Evolutionary conservation across 2,113 vertebrate species (phyloP).

Genomic region (Salminus brasiliensis): DNA sequence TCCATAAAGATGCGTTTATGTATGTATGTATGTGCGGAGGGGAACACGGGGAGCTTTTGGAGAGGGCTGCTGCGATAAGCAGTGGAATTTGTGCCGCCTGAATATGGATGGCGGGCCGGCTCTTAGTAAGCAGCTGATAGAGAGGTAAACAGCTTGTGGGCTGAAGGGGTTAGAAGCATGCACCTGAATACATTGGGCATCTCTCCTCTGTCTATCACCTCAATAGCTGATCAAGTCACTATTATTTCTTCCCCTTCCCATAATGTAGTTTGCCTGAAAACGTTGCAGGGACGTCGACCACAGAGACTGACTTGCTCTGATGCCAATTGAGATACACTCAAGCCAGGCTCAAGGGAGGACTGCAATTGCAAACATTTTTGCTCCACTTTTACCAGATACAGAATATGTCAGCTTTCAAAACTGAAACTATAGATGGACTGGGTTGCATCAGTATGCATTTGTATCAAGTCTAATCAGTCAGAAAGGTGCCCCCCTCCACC

Average conservation of each 20-base stretch:
- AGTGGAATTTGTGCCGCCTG: constrained; percentile 79
- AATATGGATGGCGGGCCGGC: constrained; percentile 80
- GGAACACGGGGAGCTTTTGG: constrained; percentile 73
- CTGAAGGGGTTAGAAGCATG: constrained; percentile 64
- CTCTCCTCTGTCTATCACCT: constrained; percentile 58
- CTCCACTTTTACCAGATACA: neutral
- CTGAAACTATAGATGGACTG: neutral
- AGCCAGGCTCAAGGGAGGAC: neutral
- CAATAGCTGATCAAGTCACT: constrained; percentile 67
- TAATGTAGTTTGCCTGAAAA: constrained; percentile 37
- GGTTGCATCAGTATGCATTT: constrained; percentile 2
- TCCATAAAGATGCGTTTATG: constrained; percentile 81
- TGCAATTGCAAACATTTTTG: constrained; percentile 18
- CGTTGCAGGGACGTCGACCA: constrained; percentile 41
- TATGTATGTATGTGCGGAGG: constrained; percentile 80
- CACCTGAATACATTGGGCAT: constrained; percentile 71
- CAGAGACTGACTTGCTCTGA: constrained; percentile 34
- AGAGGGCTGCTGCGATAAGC: constrained; percentile 75
- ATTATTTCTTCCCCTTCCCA: constrained; percentile 60
- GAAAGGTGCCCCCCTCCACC: neutral
- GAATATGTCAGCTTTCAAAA: neutral
- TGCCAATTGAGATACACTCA: constrained; percentile 22
- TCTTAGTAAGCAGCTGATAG: constrained; percentile 76
- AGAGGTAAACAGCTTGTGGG: constrained; percentile 81
- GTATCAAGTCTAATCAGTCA: neutral